Percentiles rank a stretch among this genome's conserved stretches.
Conservation (phyloP, 2,797 vertebrate species). For the Eulemur rubriventer region DNA sequence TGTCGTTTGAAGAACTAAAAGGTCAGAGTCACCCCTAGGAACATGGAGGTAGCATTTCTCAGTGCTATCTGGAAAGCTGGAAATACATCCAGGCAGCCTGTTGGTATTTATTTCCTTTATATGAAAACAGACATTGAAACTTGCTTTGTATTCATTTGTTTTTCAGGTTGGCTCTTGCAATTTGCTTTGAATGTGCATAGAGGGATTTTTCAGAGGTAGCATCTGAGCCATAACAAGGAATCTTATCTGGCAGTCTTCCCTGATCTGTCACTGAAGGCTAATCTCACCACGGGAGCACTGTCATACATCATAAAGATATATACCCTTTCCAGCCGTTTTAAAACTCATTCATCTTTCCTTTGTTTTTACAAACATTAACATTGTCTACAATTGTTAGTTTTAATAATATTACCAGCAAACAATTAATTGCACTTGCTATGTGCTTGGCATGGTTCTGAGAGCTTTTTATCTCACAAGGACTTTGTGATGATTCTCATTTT, state of each 20-base stretch:
- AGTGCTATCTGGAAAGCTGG: neutral
- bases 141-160: constrained; percentile 41
- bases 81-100: neutral
- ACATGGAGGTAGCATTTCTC: neutral
- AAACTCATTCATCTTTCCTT: neutral
- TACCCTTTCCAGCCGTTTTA: constrained; percentile 9
- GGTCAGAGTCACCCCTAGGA: neutral
- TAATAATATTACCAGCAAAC: constrained; percentile 6
- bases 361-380: constrained; percentile 36
- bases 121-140: constrained; percentile 15
- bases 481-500: constrained; percentile 18
- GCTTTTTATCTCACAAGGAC: neutral
- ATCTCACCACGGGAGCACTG: constrained; percentile 47
- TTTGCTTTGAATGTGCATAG: constrained; percentile 48
- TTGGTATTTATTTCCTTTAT: constrained; percentile 23
- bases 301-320: constrained; percentile 54
- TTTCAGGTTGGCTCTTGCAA: constrained; percentile 58
- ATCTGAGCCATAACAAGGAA: constrained; percentile 48
- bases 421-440: neutral
- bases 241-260: constrained; percentile 55
- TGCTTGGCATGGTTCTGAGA: neutral
- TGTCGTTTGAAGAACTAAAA: constrained; percentile 9
- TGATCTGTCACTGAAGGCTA: constrained; percentile 46
- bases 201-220: constrained; percentile 37
- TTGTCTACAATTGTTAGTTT: constrained; percentile 35